Evolutionary conservation across 2,113 vertebrate species (phyloP).

Genomic region (Microtus montanus): DNA sequence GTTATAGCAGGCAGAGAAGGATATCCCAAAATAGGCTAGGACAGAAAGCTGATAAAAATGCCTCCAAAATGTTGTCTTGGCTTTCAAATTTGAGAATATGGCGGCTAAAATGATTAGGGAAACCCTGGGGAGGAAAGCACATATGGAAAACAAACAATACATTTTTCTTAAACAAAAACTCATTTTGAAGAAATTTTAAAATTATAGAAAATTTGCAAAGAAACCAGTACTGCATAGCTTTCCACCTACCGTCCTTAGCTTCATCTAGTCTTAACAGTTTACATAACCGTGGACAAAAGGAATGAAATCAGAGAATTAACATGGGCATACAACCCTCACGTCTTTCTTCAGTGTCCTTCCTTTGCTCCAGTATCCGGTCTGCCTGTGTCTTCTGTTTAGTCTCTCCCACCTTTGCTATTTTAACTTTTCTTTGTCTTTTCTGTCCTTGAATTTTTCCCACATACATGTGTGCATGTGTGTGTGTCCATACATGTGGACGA

Average conservation of each 20-base stretch:
- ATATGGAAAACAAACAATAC: slow-evolving; percentile 51
- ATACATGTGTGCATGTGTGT: no score
- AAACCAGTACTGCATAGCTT: neutral
- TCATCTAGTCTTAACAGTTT: slow-evolving; percentile 35
- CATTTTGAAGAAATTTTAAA: slow-evolving; percentile 49
- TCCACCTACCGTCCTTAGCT: neutral
- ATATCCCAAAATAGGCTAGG: slow-evolving; percentile 75
- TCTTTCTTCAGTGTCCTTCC: neutral
- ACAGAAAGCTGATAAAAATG: slow-evolving; percentile 75
- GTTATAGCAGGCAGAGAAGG: slow-evolving; percentile 74
- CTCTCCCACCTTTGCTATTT: neutral
- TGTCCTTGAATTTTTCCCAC: neutral
- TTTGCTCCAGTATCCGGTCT: neutral
- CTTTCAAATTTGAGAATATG: slow-evolving; percentile 66
- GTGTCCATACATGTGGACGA: neutral
- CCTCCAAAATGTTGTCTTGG: slow-evolving; percentile 73
- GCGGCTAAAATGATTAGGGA: slow-evolving; percentile 57
- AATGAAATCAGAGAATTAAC: slow-evolving; percentile 8
- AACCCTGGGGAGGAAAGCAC: slow-evolving; percentile 14
- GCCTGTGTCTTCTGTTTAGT: neutral
- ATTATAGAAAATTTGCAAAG: slow-evolving; percentile 23
- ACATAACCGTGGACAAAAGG: neutral
- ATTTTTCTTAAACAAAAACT: neutral
- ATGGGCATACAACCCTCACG: neutral
- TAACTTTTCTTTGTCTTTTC: neutral